Base-by-base conservation (phyloP, 1,140 invertebrate species). In the Mycetomoellerius zeteki region DNA sequence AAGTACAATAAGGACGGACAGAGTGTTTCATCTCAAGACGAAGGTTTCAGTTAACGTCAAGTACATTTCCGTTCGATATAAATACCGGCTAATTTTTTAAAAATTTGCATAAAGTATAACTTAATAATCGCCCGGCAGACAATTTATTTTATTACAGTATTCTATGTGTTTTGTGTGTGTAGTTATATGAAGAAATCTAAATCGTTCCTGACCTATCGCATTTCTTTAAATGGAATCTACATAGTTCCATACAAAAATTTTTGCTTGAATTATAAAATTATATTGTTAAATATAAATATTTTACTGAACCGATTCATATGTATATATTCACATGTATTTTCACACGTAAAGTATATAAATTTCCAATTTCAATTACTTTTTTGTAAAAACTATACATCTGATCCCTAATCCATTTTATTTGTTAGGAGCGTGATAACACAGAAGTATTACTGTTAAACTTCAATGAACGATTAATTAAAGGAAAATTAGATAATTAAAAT, bases 1-100 rank as follows among this genome's bases (percentile, higher is more conserved):
- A 50, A 64, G 56, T 33, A 71, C 81, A 85, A 85, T 80, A 50
- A 78, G 58, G 27, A 58, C 24, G 7, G 37, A 43, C 10, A 24
- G 67, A 86, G 50, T 19, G 77, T 24, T 52, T 58, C 76, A 76
- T 73, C 5, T 43, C 16, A 4, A 37, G 65, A 80, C 33, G 37
- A 37, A 52, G 37, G 54, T 71, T 71, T 33, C 69, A 62, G 24
- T 75, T 84, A 62, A 47, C 27, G n/a, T 75, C 24, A 6, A n/a
- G 8, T 47, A 21, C 72, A 73, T 58, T 75, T 84, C 33, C 24
- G 1, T 84, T 73, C 54, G 37, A 24, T 62, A 14, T 62, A 60
- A 62, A 60, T 73, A 21, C n/a, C 16, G 54, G n/a, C 7, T 12
- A 43, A 58, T 60, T 43, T 43, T 10, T 1, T 3, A n/a, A 47